Evolutionary conservation across 2,888 invertebrate species (phyloP).

Genomic region (Ectobius pallidus): DNA sequence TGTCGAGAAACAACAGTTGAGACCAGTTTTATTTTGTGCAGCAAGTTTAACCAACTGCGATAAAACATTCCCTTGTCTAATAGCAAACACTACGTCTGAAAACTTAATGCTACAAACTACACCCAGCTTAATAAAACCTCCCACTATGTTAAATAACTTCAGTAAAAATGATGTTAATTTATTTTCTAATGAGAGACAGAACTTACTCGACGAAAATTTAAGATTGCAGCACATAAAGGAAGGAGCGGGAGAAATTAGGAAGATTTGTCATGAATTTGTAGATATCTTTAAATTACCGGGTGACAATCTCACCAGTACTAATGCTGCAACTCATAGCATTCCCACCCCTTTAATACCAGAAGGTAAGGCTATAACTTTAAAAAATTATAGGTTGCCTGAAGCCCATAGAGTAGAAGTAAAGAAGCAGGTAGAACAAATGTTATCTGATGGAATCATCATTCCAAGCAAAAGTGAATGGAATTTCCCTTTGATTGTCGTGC

Average conservation of each 20-base stretch:
- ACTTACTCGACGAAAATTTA: background rate
- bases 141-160: background rate
- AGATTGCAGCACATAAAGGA: background rate
- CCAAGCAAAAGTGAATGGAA: background rate
- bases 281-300: constrained; percentile 13
- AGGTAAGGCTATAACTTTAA: no score
- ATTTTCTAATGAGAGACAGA: background rate
- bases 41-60: background rate
- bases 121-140: constrained; percentile 1
- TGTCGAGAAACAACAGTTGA: no score
- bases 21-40: no score
- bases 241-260: background rate
- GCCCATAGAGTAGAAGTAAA: background rate
- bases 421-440: background rate
- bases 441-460: background rate
- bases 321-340: no score
- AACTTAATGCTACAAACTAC: background rate
- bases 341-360: background rate
- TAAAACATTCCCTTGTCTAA: background rate
- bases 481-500: background rate
- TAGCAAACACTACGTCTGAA: constrained; percentile 1
- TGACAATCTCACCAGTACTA: constrained; percentile 8
- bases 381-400: background rate
- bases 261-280: background rate
- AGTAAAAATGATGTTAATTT: background rate